phyloP scores from a whole-genome alignment of 1,140 invertebrate species.

The Melipona quadrifasciata region DNA sequence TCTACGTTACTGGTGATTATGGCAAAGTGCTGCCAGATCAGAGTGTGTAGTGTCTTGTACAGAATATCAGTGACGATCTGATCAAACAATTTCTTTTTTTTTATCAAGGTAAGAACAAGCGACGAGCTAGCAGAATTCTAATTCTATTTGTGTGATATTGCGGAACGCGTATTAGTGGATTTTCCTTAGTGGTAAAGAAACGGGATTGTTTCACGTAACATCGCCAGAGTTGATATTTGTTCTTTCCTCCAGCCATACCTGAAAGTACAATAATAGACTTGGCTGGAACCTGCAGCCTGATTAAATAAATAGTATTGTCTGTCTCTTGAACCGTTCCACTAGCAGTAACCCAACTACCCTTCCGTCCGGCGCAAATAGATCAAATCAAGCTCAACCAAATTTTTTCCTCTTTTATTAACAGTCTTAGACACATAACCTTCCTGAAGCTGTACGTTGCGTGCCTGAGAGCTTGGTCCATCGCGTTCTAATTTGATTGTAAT shows the following conservation, averaged over 20 bases:
- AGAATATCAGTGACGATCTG: conserved; percentile 40
- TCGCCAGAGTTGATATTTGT: conserved; percentile 50
- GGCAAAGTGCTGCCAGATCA: conserved; percentile 54
- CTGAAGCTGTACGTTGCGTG: background rate
- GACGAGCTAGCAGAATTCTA: background rate
- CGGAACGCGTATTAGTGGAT: background rate
- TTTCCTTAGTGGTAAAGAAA: background rate
- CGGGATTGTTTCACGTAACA: conserved; percentile 3
- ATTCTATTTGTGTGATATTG: background rate
- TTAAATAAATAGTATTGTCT: conserved; percentile 82
- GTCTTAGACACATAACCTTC: conserved; percentile 53
- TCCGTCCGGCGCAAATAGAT: conserved; percentile 29
- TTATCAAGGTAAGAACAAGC: conserved; percentile 42
- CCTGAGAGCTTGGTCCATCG: conserved; percentile 9
- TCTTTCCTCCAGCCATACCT: conserved; percentile 78
- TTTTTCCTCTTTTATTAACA: conserved; percentile 20
- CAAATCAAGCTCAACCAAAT: conserved; percentile 14
- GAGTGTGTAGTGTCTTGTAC: conserved; percentile 57
- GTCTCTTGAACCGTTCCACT: conserved; percentile 64
- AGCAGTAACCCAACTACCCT: conserved; percentile 47
- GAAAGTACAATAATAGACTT: conserved; percentile 82
- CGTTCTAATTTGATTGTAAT: background rate
- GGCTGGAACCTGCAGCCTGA: conserved; percentile 82
- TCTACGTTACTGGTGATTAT: conserved; percentile 55
- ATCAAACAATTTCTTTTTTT: conserved; percentile 45